Evolutionary conservation across 2,797 vertebrate species (phyloP).

Genomic region (Limnodromus scolopaceus): DNA sequence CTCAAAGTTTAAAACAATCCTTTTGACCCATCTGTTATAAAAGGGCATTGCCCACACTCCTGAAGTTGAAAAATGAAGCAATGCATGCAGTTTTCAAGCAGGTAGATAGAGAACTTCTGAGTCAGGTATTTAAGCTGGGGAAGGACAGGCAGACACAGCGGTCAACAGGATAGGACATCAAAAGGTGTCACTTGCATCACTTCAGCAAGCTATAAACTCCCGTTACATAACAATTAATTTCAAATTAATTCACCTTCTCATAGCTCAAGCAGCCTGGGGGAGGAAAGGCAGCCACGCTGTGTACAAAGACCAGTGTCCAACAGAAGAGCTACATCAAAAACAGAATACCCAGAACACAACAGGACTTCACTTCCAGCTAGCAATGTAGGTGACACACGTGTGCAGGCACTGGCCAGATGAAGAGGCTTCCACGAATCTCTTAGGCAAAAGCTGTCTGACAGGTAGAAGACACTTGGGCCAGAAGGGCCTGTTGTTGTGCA

Average conservation of each 20-base stretch:
- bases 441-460: background rate
- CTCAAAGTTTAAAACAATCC: background rate
- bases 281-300: background rate
- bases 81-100: background rate
- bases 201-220: background rate
- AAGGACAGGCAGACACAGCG: background rate
- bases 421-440: background rate
- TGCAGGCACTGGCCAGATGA: background rate
- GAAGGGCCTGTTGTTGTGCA: background rate
- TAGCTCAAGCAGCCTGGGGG: background rate
- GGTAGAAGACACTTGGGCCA: background rate
- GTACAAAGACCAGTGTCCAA: background rate
- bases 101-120: background rate
- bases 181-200: background rate
- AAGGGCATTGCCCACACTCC: background rate
- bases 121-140: background rate
- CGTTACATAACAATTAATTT: background rate
- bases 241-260: background rate
- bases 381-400: rapidly evolving
- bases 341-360: background rate
- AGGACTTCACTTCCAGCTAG: background rate
- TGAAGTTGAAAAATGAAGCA: background rate
- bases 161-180: background rate
- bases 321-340: background rate
- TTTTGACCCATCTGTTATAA: background rate